These are phyloP conservation scores for rat (Rattus norvegicus) DNA, from an alignment of 2,113 vertebrate genomes.

Conservation along the genomic window DNA sequence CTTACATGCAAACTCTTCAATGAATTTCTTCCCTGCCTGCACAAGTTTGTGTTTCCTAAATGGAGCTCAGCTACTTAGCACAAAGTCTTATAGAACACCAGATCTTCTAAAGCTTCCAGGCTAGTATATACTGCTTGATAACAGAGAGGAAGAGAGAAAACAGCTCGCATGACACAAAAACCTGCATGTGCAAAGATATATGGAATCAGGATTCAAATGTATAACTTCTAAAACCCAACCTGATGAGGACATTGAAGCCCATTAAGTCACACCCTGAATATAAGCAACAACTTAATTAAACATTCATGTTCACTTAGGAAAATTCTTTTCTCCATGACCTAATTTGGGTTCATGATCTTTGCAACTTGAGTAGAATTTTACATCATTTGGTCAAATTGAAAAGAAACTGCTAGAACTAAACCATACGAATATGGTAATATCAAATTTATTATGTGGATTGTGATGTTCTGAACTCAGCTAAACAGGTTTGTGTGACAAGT, in stretches of 20 bases:
- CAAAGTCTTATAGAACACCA: not conserved
- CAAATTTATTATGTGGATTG: not conserved
- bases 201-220: not conserved
- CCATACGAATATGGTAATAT: no score
- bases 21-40: not conserved
- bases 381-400: not conserved
- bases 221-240: not conserved
- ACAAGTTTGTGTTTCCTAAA: no score
- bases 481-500: not conserved
- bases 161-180: not conserved
- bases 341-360: not conserved
- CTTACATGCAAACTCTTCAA: not conserved
- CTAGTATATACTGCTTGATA: not conserved
- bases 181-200: no score
- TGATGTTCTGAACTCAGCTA: not conserved
- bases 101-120: not conserved
- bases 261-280: not conserved
- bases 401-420: not conserved
- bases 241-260: not conserved
- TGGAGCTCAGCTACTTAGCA: not conserved
- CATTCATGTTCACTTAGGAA: not conserved
- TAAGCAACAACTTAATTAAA: not conserved
- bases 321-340: not conserved
- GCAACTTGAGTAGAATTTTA: not conserved
- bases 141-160: not conserved